These are phyloP conservation scores for Lepeophtheirus nordmannii DNA, from an alignment of 2,888 invertebrate genomes.

Conservation along the genomic window DNA sequence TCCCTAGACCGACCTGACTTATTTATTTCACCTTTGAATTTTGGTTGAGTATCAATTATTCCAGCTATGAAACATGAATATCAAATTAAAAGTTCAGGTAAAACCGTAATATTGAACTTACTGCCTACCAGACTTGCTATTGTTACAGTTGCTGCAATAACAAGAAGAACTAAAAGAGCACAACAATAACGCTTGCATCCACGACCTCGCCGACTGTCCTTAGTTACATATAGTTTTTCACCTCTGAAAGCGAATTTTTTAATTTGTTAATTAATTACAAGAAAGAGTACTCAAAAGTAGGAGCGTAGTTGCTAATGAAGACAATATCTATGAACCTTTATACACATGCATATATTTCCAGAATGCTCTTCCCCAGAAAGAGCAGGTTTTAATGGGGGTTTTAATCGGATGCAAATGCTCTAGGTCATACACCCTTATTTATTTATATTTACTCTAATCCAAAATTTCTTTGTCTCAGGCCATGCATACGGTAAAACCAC, in stretches of 20 bases:
- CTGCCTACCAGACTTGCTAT: slow-evolving; percentile 58
- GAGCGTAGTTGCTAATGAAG: too few relatives aligned
- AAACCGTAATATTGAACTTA: slow-evolving; percentile 37
- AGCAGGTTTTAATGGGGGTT: too few relatives aligned
- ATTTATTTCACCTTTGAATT: slow-evolving; percentile 1
- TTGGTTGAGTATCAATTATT: slow-evolving; percentile 46
- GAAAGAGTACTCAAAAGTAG: background rate
- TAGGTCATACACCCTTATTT: too few relatives aligned
- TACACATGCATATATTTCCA: too few relatives aligned
- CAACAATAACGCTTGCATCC: slow-evolving; percentile 49
- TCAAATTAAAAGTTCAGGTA: slow-evolving; percentile 16
- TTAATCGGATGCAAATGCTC: too few relatives aligned
- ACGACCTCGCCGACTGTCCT: slow-evolving; percentile 54
- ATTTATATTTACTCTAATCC: too few relatives aligned
- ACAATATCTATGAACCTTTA: too few relatives aligned
- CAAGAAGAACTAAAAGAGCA: slow-evolving; percentile 51
- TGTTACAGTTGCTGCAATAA: slow-evolving; percentile 49
- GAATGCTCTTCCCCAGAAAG: too few relatives aligned
- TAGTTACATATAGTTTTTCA: slow-evolving; percentile 63
- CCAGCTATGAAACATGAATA: slow-evolving; percentile 43
- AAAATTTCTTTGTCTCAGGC: too few relatives aligned
- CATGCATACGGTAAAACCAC: too few relatives aligned
- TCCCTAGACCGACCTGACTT: slow-evolving; percentile 15
- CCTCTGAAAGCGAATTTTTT: slow-evolving; percentile 52
- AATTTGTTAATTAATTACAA: slow-evolving; percentile 30